Conservation (phyloP, 1,140 invertebrate species). For the Lepeophtheirus salmonis region DNA sequence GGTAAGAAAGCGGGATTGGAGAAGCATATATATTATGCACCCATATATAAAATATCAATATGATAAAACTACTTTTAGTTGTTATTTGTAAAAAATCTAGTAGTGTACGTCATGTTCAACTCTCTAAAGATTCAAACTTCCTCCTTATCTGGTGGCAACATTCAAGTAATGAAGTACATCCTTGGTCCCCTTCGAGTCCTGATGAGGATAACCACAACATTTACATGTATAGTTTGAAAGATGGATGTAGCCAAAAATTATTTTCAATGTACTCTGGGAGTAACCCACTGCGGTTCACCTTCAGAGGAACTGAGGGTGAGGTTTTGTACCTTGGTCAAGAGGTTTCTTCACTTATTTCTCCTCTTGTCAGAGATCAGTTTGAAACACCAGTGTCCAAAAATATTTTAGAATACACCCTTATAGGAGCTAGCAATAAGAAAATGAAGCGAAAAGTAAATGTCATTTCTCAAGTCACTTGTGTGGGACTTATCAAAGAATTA, state of each 20-base stretch:
- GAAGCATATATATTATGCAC: no score
- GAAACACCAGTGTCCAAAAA: background rate
- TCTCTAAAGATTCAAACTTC: background rate
- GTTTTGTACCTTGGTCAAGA: background rate
- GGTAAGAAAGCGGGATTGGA: no score
- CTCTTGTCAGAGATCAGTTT: background rate
- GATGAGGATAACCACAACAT: background rate
- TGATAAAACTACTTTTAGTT: no score
- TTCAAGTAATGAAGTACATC: background rate
- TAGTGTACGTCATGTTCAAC: background rate
- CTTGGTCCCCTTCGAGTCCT: background rate
- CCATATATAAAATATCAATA: no score
- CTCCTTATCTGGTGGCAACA: background rate
- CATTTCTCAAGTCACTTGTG: background rate
- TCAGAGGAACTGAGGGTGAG: background rate
- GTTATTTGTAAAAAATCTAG: no score
- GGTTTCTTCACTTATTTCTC: background rate
- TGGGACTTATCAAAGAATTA: background rate
- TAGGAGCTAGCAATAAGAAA: background rate
- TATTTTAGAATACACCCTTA: background rate
- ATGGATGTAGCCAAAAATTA: background rate
- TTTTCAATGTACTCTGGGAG: background rate
- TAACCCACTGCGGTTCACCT: background rate
- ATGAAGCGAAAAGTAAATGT: background rate
- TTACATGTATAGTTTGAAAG: background rate